A percentile compares a stretch with the other conserved stretches of the same genome.
Evolutionary conservation across 2,113 vertebrate genomes (phyloP).

Genomic region (Callithrix jacchus): DNA sequence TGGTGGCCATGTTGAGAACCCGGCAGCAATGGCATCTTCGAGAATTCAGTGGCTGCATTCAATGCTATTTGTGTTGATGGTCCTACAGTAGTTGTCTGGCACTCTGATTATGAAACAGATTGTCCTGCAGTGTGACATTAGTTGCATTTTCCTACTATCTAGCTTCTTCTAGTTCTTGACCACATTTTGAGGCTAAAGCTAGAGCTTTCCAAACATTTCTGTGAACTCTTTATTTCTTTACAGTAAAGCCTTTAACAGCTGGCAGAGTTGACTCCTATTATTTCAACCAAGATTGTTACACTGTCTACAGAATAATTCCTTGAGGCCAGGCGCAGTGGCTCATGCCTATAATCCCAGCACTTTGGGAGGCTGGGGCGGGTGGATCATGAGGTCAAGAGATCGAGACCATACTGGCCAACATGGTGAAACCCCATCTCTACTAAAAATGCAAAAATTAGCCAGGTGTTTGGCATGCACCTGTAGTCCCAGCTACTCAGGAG

Average conservation of each 20-base stretch:
- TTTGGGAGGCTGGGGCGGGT: no score
- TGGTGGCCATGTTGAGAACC: not conserved
- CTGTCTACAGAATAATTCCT: not conserved
- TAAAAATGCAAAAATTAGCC: no score
- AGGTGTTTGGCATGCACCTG: no score
- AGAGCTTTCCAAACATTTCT: not conserved
- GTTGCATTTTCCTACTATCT: not conserved
- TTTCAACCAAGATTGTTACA: not conserved
- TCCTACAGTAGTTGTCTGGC: not conserved
- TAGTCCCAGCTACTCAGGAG: no score
- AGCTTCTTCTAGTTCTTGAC: not conserved
- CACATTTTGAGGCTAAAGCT: not conserved
- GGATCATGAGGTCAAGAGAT: no score
- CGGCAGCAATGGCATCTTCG: not conserved
- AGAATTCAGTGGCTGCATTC: not conserved
- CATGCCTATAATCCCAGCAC: no score
- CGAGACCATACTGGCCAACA: no score
- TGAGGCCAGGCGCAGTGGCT: not conserved
- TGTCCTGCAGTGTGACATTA: not conserved
- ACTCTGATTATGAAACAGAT: no score
- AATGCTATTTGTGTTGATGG: fast-evolving
- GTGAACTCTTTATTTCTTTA: not conserved
- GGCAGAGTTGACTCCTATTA: not conserved
- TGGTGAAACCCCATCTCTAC: no score
- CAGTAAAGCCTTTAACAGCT: not conserved